Base-by-base conservation (phyloP, 92 coral and sea anemone genomes). In the Nematostella vectensis region DNA sequence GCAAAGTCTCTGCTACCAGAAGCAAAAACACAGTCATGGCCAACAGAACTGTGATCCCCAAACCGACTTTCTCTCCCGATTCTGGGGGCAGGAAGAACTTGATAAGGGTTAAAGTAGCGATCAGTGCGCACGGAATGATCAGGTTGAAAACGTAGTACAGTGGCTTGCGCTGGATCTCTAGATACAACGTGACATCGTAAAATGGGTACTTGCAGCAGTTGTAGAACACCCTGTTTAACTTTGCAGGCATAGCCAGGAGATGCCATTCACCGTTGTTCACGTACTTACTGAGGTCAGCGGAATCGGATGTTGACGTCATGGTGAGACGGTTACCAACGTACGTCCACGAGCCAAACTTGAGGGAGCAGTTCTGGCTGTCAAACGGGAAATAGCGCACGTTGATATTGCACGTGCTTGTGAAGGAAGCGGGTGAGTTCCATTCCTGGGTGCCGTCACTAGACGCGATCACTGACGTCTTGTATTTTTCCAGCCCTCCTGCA, bases 281-380 rank as follows among this genome's bases (percentile, higher is more conserved):
- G 63, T 69, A 86, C 61, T 66, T 52, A 25, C 31, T 47, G 0
- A 70, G 63, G 39, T 89, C 97, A 1, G 88, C 95, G 3, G 87
- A 71, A 4, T 71, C 30, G 13, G 69, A 54, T 2, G 74, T 24
- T 25, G 88, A 75, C n/a, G 49, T 36, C 82, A 91, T 77, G 16
- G 78, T 51, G 27, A 91, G 51, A 26, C 95, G 91, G 64, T 78
- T 82, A 1, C 96, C 89, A 25, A 48, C 72, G 49, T 81, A 81
- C 20, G 91, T 82, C 98, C 98, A 91, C 27, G 98, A 91, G 54
- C 98, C 98, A 24, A 91, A 91, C 24, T 77, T 82, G 15, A 91
- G 60, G n/a, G 84, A 63, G 39, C 98, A 91, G 21, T 67, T 78
- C 54, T 91, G 98, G 9, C 70, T 83, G 82, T 91, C 98, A 43